Percentiles rank a stretch among this genome's conserved stretches.
These are phyloP conservation scores for Myanophis thanlyinensis DNA, from an alignment of 2,113 vertebrate species.

Conservation along the genomic window DNA sequence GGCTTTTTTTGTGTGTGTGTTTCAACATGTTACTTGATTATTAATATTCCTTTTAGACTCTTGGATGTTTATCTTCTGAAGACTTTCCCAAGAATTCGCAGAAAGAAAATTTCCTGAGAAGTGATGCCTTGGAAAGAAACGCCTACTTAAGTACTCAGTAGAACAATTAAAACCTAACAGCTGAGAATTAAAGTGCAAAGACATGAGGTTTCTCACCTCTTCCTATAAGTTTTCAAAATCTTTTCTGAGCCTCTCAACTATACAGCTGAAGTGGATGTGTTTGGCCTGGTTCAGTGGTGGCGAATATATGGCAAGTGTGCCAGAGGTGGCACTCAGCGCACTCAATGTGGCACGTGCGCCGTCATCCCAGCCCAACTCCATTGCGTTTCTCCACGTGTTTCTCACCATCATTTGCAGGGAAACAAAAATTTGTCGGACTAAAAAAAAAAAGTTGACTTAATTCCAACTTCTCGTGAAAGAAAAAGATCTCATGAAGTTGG, in stretches of 20 bases:
- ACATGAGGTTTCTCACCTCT: not conserved
- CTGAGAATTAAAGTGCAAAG: not conserved
- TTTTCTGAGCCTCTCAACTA: not conserved
- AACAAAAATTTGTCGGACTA: too few species aligned
- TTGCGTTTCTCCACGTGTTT: too few species aligned
- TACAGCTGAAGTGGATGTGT: too few species aligned
- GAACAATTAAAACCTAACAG: conserved; percentile 25
- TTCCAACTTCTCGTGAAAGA: too few species aligned
- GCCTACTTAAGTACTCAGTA: conserved; percentile 10
- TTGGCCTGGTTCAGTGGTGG: too few species aligned
- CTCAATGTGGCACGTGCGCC: too few species aligned
- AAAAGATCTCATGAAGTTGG: too few species aligned
- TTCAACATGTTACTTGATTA: conserved; percentile 46
- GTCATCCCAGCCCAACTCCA: too few species aligned
- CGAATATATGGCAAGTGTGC: too few species aligned
- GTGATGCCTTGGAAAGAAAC: conserved; percentile 38
- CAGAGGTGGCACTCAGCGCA: too few species aligned
- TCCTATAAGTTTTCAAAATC: conserved; percentile 7
- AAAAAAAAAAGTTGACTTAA: too few species aligned
- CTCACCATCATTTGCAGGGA: too few species aligned
- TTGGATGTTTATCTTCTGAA: conserved; percentile 53
- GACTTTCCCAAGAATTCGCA: conserved; percentile 30
- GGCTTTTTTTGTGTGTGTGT: conserved; percentile 10
- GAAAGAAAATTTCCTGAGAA: conserved; percentile 13
- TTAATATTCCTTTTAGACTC: conserved; percentile 33